Percentiles rank a stretch among this genome's conserved stretches.
These are phyloP conservation scores for Gnathochromis pfefferi DNA, from an alignment of 2,113 vertebrate genomes.

Conservation along the genomic window DNA sequence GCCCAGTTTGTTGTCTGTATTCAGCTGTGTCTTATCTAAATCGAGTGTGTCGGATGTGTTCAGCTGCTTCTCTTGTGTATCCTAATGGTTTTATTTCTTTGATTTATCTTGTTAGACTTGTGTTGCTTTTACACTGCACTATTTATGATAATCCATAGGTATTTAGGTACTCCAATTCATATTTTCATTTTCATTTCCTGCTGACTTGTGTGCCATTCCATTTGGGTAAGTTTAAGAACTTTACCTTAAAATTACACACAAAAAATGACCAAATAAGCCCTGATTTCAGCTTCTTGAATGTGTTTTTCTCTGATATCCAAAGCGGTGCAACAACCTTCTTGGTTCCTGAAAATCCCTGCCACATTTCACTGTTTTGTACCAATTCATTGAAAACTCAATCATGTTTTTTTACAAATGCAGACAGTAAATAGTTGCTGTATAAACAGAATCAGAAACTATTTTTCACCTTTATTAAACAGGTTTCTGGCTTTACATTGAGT, in stretches of 20 bases:
- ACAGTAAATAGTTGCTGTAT: background rate
- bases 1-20: background rate
- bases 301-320: background rate
- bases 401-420: background rate
- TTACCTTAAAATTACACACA: background rate
- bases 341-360: background rate
- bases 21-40: background rate
- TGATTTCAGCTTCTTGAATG: background rate
- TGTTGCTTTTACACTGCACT: background rate
- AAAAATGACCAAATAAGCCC: no score
- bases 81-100: background rate
- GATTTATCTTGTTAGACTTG: background rate
- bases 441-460: background rate
- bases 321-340: background rate
- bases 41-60: background rate
- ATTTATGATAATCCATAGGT: background rate
- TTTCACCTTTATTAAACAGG: background rate
- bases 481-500: background rate
- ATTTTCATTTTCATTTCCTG: background rate
- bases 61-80: background rate
- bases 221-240: background rate
- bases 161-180: background rate
- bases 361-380: background rate
- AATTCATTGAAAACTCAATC: background rate
- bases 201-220: rapidly evolving